phyloP scores from a whole-genome alignment of 2,888 invertebrate species.

The Sepioteuthis lessoniana region DNA sequence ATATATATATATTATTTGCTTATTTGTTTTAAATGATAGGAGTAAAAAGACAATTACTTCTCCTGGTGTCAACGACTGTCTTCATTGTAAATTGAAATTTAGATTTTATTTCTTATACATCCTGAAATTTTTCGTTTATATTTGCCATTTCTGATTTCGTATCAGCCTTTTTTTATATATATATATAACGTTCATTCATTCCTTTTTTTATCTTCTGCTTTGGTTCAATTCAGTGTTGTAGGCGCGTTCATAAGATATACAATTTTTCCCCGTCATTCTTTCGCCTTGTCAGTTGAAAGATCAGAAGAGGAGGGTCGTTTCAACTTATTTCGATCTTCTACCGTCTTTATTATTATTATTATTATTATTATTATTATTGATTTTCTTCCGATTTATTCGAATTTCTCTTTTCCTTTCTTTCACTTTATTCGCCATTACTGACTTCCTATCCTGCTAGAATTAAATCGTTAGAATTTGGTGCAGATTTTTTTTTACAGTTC shows the following conservation, averaged over 20 bases:
- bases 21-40: neutral
- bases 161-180: too few relatives aligned
- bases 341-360: neutral
- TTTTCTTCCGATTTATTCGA: neutral
- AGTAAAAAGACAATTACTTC: neutral
- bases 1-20: neutral
- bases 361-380: neutral
- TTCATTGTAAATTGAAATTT: neutral
- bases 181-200: too few relatives aligned
- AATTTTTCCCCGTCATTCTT: neutral
- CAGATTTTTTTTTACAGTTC: neutral
- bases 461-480: conserved; percentile 5
- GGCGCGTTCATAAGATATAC: neutral
- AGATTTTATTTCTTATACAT: neutral
- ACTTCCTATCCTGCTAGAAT: neutral
- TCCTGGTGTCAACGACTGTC: conserved; percentile 4
- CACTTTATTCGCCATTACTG: neutral
- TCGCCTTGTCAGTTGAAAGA: conserved; percentile 33
- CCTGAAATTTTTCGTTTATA: neutral
- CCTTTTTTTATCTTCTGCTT: neutral
- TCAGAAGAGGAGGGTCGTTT: neutral
- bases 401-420: neutral
- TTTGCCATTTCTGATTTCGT: neutral
- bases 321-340: neutral
- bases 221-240: neutral